Evolutionary conservation across 2,797 vertebrate genomes (phyloP).

Genomic region (Bovichtus variegatus): DNA sequence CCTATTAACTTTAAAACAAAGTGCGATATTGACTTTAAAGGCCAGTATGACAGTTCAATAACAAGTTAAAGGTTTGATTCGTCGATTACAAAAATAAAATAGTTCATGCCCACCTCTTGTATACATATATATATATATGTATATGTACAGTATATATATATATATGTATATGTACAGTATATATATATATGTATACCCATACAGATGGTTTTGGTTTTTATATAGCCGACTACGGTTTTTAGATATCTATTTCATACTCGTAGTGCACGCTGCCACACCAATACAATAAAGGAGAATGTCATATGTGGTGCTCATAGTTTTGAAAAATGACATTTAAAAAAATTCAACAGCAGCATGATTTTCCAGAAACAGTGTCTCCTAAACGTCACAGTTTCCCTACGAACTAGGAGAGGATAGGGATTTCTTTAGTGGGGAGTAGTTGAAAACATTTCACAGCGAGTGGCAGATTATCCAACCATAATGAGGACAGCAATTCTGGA

Average conservation of each 20-base stretch:
- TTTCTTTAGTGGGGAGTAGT: slow-evolving; percentile 22
- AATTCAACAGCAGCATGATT: background rate
- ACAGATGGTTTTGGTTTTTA: background rate
- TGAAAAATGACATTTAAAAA: background rate
- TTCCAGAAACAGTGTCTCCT: background rate
- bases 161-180: too few species aligned
- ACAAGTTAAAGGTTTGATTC: background rate
- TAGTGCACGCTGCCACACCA: background rate
- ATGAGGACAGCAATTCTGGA: slow-evolving; percentile 11
- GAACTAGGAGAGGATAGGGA: too few species aligned
- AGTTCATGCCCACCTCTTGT: background rate
- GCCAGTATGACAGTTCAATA: background rate
- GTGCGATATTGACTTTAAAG: slow-evolving; percentile 4
- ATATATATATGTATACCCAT: background rate
- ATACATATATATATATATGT: too few species aligned
- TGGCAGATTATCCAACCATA: slow-evolving; percentile 12
- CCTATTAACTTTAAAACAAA: background rate
- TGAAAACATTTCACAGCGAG: slow-evolving; percentile 1
- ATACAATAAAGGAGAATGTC: background rate
- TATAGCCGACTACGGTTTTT: background rate
- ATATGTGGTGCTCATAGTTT: background rate
- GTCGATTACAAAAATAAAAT: background rate
- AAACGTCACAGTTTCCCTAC: background rate
- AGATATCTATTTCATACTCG: background rate
- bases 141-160: too few species aligned